Base-by-base conservation (phyloP, 1,140 invertebrate species). In the Ectropis grisescens region DNA sequence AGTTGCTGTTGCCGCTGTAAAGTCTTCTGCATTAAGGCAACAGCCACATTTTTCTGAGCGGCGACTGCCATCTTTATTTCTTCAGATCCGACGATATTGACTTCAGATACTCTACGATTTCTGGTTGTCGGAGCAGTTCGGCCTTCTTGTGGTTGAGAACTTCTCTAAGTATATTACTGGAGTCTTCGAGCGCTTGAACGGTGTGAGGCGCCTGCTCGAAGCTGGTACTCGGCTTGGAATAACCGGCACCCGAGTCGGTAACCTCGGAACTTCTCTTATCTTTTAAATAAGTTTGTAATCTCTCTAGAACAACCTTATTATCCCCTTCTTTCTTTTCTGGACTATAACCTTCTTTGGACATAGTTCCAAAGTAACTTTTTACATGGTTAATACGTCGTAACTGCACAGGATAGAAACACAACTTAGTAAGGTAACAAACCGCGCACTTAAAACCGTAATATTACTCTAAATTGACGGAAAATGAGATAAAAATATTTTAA, bases 291-390 rank as follows among this genome's bases (percentile, higher is more conserved):
- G 65, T 64, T 33, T 83, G 82, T 22, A 83, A 52, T 59, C 65
- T 76, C 42, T 82, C 82, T 29, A 82, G 58, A 37, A 83, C 78
- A 7, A 69, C 58, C 68, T 82, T 82, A 49, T 58, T 80, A 33
- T 79, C 74, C 40, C 65, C 52, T 54, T 81, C 76, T 65, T 71
- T 81, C 36, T 75, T 74, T 39, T 81, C 74, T 29, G 60, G 43
- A 57, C 47, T 74, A 76, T 74, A 78, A 81, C 71, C 76, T 72
- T 81, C 76, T 70, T 74, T 78, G 34, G 76, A 74, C 76, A 81
- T 81, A 15, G 49, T n/a, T n/a, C n/a, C n/a, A n/a, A n/a, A n/a
- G n/a, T n/a, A n/a, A n/a, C n/a, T n/a, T n/a, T n/a, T n/a, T n/a
- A n/a, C n/a, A n/a, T n/a, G n/a, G n/a, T n/a, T n/a, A n/a, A n/a